phyloP scores from a whole-genome alignment of 2,888 invertebrate genomes.

The Cryptophagus acutangulus region DNA sequence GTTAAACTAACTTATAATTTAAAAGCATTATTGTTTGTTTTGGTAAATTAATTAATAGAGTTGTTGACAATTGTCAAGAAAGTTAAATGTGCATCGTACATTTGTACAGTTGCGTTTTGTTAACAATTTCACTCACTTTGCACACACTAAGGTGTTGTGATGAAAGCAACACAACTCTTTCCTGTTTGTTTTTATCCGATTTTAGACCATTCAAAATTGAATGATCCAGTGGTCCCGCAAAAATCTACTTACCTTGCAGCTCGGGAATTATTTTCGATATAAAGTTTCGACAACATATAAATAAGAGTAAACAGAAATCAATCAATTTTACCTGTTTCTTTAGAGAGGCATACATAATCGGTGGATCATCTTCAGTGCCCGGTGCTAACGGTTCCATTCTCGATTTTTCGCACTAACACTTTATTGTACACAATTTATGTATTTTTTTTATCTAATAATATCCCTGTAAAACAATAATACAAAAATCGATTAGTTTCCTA shows the following conservation, averaged over 20 bases:
- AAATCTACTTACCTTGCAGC: not conserved
- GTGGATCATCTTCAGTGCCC: conserved; percentile 41
- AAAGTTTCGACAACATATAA: conserved; percentile 9
- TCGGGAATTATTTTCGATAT: conserved; percentile 5
- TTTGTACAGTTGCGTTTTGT: too few species aligned
- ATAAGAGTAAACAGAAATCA: too few species aligned
- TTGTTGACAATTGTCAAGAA: too few species aligned
- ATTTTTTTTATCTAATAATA: conserved; percentile 7
- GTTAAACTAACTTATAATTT: too few species aligned
- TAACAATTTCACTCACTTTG: conserved; percentile 1
- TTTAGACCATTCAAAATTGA: conserved; percentile 24
- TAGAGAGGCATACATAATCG: conserved; percentile 29
- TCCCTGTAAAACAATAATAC: conserved; percentile 19
- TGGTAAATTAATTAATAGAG: too few species aligned
- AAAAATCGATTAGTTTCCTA: conserved; percentile 9
- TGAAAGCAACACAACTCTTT: conserved; percentile 33
- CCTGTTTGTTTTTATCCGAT: conserved; percentile 5
- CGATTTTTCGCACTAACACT: not conserved
- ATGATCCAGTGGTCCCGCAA: too few species aligned
- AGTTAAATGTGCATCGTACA: too few species aligned
- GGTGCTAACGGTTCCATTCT: conserved; percentile 41
- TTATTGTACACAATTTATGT: conserved; percentile 4
- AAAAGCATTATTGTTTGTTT: too few species aligned
- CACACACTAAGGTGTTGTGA: conserved; percentile 26
- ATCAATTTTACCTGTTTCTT: conserved; percentile 38